Conservation (phyloP, 2,888 invertebrate species). For the Rutpela maculata region DNA sequence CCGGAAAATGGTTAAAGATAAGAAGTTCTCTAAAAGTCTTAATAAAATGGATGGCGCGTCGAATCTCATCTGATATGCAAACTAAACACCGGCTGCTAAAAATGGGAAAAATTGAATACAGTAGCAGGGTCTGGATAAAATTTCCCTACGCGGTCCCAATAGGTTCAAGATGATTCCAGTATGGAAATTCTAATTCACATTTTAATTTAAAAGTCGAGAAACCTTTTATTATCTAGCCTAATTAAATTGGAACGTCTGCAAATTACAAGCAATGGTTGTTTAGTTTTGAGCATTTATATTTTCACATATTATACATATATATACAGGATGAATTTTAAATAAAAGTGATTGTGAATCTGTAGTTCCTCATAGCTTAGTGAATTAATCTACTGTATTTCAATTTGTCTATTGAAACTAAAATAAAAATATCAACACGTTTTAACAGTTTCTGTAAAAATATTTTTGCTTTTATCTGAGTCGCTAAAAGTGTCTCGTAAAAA, state of each 20-base stretch:
- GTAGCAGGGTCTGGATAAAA: constrained; percentile 37
- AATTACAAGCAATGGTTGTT: neutral
- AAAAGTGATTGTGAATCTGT: too few relatives aligned
- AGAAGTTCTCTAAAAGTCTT: constrained; percentile 59
- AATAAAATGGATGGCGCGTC: constrained; percentile 65
- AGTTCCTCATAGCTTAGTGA: too few relatives aligned
- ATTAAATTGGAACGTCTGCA: neutral
- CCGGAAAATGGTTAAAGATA: constrained; percentile 29
- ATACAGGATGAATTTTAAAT: too few relatives aligned
- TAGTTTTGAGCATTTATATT: neutral
- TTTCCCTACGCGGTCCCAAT: constrained; percentile 37
- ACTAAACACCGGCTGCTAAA: constrained; percentile 71
- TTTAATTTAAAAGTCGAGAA: constrained; percentile 19
- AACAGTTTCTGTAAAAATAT: too few relatives aligned
- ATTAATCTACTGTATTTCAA: too few relatives aligned
- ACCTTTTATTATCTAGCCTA: constrained; percentile 11
- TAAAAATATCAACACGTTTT: too few relatives aligned
- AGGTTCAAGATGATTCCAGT: constrained; percentile 34
- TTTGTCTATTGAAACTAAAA: too few relatives aligned
- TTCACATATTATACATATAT: too few relatives aligned
- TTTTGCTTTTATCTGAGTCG: too few relatives aligned
- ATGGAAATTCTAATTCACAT: constrained; percentile 31
- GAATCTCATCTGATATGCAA: constrained; percentile 69
- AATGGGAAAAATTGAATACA: constrained; percentile 62
- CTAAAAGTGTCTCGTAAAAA: too few relatives aligned